A percentile compares a stretch with the other conserved stretches of the same genome.
Conservation (phyloP, 2,888 invertebrate species). For the Hesperia comma region DNA sequence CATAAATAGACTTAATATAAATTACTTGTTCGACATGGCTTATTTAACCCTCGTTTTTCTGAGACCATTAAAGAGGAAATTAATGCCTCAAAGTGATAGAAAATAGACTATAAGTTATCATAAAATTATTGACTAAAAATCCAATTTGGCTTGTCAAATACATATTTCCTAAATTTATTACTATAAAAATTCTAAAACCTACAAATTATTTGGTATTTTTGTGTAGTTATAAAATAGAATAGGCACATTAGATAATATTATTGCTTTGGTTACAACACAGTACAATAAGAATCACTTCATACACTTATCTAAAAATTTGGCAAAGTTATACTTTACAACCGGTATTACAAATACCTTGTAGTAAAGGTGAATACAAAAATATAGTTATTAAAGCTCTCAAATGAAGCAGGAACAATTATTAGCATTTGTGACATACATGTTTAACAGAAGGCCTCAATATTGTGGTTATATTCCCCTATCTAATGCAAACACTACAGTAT, state of each 20-base stretch:
- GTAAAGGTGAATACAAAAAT: conserved; percentile 73
- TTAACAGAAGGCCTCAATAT: conserved; percentile 63
- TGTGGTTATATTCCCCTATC: conserved; percentile 62
- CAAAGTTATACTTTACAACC: conserved; percentile 69
- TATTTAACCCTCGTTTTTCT: conserved; percentile 53
- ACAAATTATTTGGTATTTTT: conserved; percentile 72
- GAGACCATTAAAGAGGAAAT: conserved; percentile 60
- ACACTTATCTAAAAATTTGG: conserved; percentile 79
- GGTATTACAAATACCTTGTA: conserved; percentile 59
- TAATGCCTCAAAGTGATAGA: conserved; percentile 41
- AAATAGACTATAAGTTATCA: conserved; percentile 35
- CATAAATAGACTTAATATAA: conserved; percentile 43
- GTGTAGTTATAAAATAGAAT: conserved; percentile 64
- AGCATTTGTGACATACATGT: conserved; percentile 59
- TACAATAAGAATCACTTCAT: conserved; percentile 73
- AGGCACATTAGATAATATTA: conserved; percentile 78
- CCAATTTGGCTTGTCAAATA: conserved; percentile 48
- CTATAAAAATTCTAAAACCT: conserved; percentile 57
- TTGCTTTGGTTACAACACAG: conserved; percentile 83
- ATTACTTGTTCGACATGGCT: conserved; percentile 67
- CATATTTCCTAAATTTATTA: conserved; percentile 45
- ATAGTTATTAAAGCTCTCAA: conserved; percentile 67
- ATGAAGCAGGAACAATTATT: conserved; percentile 67
- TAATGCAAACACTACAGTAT: conserved; percentile 71
- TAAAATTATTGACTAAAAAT: conserved; percentile 46